These are phyloP conservation scores for Platycheirus rosarum DNA, from an alignment of 2,888 invertebrate species.

Conservation along the genomic window DNA sequence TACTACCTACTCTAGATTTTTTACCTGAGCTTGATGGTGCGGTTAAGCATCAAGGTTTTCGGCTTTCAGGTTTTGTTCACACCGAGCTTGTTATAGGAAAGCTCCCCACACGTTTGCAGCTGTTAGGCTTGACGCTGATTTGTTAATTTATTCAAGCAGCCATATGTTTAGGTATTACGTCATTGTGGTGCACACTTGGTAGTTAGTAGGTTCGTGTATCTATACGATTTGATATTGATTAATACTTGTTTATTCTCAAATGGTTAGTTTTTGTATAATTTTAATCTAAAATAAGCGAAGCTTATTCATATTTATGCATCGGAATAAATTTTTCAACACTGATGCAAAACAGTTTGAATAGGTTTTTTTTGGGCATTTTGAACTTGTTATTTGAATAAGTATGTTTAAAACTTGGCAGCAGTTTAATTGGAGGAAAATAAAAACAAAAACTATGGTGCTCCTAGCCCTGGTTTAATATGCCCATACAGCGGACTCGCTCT, in stretches of 20 bases:
- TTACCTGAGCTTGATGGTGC: conserved; percentile 32
- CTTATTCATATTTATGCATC: conserved; percentile 25
- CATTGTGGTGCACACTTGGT: conserved; percentile 37
- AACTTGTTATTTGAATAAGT: no score
- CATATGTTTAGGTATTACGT: conserved; percentile 65
- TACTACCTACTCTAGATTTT: conserved; percentile 2
- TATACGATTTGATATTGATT: conserved; percentile 13
- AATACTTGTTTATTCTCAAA: conserved; percentile 27
- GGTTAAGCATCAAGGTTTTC: conserved; percentile 61
- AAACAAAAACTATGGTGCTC: no score
- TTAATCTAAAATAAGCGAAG: conserved; percentile 1
- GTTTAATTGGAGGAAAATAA: no score
- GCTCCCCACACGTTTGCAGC: conserved; percentile 45
- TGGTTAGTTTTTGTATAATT: not conserved
- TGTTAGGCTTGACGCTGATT: conserved; percentile 11
- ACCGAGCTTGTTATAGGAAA: not conserved
- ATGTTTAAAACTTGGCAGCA: no score
- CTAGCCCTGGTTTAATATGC: no score
- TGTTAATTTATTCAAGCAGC: conserved; percentile 57
- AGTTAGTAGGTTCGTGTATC: not conserved
- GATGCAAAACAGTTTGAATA: not conserved
- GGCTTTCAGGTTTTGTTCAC: conserved; percentile 60
- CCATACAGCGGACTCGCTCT: no score
- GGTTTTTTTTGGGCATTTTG: no score
- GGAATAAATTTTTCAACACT: conserved; percentile 8